A percentile compares a stretch with the other conserved stretches of the same genome.
Conservation (phyloP, 2,113 vertebrate species). For the Albula goreensis region DNA sequence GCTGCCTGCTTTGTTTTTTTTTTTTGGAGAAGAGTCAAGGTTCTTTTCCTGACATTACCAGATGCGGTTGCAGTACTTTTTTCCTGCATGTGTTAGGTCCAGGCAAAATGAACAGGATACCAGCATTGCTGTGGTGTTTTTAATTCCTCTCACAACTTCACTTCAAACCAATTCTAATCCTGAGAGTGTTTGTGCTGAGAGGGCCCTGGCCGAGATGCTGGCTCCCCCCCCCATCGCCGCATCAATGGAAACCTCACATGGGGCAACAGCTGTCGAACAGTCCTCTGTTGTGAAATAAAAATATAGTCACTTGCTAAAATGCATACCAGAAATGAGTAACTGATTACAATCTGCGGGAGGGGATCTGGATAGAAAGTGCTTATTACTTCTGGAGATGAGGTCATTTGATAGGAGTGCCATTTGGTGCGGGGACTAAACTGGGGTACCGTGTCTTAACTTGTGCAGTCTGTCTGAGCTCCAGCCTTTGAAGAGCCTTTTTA, state of each 20-base stretch:
- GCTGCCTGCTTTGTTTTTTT: neutral
- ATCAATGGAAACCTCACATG: neutral
- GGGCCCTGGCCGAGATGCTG: neutral
- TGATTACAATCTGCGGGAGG: neutral
- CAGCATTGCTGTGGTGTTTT: neutral
- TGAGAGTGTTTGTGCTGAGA: neutral
- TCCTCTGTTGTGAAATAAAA: neutral
- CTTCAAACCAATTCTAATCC: neutral
- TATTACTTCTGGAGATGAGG: neutral
- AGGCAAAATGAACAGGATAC: neutral
- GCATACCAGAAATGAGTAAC: constrained; percentile 1
- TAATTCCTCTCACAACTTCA: neutral
- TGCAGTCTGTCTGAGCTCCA: neutral
- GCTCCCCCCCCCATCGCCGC: neutral
- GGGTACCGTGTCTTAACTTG: neutral
- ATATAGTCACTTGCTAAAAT: neutral
- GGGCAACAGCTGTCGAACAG: neutral
- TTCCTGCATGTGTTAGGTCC: neutral
- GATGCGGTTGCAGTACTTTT: neutral
- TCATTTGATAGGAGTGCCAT: constrained; percentile 9
- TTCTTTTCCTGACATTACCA: neutral
- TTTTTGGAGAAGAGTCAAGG: neutral
- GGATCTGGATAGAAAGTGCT: neutral
- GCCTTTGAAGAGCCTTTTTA: neutral
- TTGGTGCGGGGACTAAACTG: constrained; percentile 5